A percentile compares a stretch with the other conserved stretches of the same genome.
Evolutionary conservation across 2,113 vertebrate species (phyloP).

Genomic region (Onychostoma macrolepis): DNA sequence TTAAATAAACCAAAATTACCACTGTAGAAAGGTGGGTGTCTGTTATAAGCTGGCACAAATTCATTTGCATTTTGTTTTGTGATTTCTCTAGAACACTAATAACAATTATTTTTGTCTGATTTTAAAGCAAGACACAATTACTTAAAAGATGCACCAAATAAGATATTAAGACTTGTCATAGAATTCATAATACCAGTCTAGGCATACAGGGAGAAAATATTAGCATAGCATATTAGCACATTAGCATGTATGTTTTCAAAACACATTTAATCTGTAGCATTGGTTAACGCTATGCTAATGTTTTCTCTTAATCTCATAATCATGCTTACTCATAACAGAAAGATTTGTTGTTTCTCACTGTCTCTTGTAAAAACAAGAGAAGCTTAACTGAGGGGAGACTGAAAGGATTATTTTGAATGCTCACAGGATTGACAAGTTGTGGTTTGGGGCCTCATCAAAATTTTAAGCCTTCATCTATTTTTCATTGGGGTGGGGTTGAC

Average conservation of each 20-base stretch:
- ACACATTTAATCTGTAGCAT: background rate
- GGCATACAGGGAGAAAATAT: background rate
- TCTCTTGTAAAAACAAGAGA: background rate
- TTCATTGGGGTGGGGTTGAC: conserved; percentile 18
- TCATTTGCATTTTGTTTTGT: background rate
- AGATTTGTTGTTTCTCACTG: background rate
- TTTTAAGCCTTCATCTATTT: conserved; percentile 55
- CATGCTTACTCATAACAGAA: conserved; percentile 16
- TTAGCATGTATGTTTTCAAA: background rate
- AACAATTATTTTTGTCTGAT: too few species aligned
- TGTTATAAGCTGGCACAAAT: background rate
- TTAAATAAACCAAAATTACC: background rate
- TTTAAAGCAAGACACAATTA: background rate
- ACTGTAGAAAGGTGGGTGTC: background rate
- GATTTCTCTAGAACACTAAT: background rate
- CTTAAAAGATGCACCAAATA: background rate
- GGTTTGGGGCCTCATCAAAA: conserved; percentile 36
- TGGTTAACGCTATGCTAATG: background rate
- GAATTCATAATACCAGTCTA: too few species aligned
- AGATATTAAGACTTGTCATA: background rate
- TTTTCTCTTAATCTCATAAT: conserved; percentile 5
- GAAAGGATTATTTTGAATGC: conserved; percentile 31
- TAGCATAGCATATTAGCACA: too few species aligned
- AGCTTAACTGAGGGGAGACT: conserved; percentile 1
- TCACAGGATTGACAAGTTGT: conserved; percentile 24